These are phyloP conservation scores for Otus scops DNA, from an alignment of 2,797 vertebrate species.

Conservation along the genomic window DNA sequence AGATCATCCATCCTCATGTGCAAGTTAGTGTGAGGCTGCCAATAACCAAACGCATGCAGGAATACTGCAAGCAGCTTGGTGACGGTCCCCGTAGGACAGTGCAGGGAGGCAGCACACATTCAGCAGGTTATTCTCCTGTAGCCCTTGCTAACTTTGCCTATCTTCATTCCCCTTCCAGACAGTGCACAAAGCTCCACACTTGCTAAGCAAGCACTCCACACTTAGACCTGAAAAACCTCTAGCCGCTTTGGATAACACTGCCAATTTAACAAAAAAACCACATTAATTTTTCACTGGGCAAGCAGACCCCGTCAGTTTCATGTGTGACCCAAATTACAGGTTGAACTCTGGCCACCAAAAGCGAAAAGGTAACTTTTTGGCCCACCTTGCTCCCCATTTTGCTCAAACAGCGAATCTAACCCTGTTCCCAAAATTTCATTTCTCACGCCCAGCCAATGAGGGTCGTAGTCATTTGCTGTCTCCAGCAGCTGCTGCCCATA, in stretches of 20 bases:
- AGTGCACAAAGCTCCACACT: not conserved
- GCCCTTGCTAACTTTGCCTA: not conserved
- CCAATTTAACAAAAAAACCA: not conserved
- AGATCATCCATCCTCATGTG: not conserved
- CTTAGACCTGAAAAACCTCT: not conserved
- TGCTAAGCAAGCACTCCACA: not conserved
- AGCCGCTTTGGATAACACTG: not conserved
- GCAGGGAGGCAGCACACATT: not conserved
- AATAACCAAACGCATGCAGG: not conserved
- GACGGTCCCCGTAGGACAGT: not conserved
- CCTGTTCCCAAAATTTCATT: slow-evolving; percentile 34
- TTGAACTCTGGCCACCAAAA: slow-evolving; percentile 3
- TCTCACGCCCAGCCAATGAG: not conserved
- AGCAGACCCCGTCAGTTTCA: not conserved
- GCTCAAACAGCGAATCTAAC: not conserved
- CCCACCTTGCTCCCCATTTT: not conserved
- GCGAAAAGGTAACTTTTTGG: slow-evolving; percentile 8
- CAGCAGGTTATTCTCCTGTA: not conserved
- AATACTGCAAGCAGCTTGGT: not conserved
- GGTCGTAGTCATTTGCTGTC: not conserved
- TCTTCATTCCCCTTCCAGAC: not conserved
- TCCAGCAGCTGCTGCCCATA: slow-evolving; percentile 38
- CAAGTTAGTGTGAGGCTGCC: not conserved
- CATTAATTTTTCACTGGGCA: not conserved
- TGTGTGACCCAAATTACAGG: slow-evolving; percentile 5